These are phyloP conservation scores for Rhyacophila evoluta DNA, from an alignment of 2,888 invertebrate genomes.

Conservation along the genomic window DNA sequence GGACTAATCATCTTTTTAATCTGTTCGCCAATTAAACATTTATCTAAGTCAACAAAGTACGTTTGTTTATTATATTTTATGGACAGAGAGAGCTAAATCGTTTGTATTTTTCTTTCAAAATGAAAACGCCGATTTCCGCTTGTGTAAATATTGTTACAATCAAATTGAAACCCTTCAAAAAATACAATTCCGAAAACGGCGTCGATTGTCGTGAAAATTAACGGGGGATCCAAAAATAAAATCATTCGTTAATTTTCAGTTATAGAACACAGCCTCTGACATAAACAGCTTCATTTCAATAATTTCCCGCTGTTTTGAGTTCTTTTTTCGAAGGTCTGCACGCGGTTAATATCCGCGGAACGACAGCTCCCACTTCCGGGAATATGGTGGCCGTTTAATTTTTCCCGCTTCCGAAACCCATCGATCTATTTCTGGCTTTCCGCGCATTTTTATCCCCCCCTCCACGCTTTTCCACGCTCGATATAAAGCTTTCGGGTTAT, in stretches of 20 bases:
- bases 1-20: too few relatives aligned
- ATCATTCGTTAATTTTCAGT: constrained; percentile 4
- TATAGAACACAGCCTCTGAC: background rate
- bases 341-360: background rate
- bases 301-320: background rate
- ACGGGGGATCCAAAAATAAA: background rate
- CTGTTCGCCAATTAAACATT: too few relatives aligned
- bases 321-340: background rate
- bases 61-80: background rate
- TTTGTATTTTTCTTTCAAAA: too few relatives aligned
- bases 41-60: too few relatives aligned
- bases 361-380: constrained; percentile 18
- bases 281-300: constrained; percentile 24
- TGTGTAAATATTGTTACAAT: too few relatives aligned
- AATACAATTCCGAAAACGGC: background rate
- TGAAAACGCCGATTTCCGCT: too few relatives aligned
- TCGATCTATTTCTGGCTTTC: background rate
- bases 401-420: background rate
- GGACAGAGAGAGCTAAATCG: background rate
- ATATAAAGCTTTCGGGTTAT: background rate
- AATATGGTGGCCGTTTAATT: background rate
- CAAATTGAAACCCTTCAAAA: too few relatives aligned
- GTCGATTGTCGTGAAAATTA: background rate
- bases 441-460: background rate
- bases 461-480: background rate